phyloP scores from a whole-genome alignment of 2,797 vertebrate genomes.

The Pipistrellus pipistrellus region DNA sequence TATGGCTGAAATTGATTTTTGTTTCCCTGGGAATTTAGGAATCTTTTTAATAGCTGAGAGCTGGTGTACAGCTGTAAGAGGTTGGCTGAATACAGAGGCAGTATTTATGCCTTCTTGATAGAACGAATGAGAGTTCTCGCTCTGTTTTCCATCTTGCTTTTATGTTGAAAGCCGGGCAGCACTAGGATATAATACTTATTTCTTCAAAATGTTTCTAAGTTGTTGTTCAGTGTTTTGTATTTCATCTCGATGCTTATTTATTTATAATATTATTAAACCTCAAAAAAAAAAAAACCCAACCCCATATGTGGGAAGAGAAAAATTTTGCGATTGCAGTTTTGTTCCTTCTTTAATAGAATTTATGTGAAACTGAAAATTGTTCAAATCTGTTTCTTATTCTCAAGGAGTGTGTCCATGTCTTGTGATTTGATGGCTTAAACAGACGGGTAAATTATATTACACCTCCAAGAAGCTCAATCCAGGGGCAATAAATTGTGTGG shows the following conservation, averaged over 20 bases:
- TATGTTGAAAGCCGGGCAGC: slow-evolving; percentile 53
- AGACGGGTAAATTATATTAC: slow-evolving; percentile 15
- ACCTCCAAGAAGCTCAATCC: background rate
- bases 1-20: slow-evolving; percentile 73
- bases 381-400: slow-evolving; percentile 50
- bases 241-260: slow-evolving; percentile 68
- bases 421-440: slow-evolving; percentile 23
- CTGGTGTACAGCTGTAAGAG: slow-evolving; percentile 69
- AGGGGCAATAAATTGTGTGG: background rate
- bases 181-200: slow-evolving; percentile 13
- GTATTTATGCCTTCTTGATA: slow-evolving; percentile 76
- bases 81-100: slow-evolving; percentile 37
- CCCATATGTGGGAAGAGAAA: slow-evolving; percentile 56
- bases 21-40: slow-evolving; percentile 77
- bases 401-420: background rate
- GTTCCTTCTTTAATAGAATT: slow-evolving; percentile 64
- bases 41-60: slow-evolving; percentile 74
- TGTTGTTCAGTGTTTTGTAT: slow-evolving; percentile 69
- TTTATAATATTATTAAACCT: slow-evolving; percentile 79
- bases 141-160: slow-evolving; percentile 79
- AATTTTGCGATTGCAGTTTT: slow-evolving; percentile 52
- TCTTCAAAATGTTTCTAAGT: slow-evolving; percentile 71
- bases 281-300: background rate
- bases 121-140: slow-evolving; percentile 44
- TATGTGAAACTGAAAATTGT: slow-evolving; percentile 63